A percentile compares a stretch with the other conserved stretches of the same genome.
Evolutionary conservation across 2,797 vertebrate species (phyloP).

Genomic region (Tragopan temminckii): DNA sequence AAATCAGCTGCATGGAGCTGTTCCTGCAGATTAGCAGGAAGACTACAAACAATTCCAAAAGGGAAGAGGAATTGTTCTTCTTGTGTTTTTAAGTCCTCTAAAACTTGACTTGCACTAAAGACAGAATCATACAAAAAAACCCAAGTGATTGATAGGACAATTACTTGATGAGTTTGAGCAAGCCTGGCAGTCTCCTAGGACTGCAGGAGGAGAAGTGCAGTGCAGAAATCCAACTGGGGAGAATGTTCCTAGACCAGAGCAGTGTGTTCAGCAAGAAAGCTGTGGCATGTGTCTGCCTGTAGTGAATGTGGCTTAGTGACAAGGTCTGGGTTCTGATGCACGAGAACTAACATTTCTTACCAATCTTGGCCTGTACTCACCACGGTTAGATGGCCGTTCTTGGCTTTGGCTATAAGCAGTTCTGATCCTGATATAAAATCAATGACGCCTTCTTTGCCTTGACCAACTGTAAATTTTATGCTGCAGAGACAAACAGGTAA

Average conservation of each 20-base stretch:
- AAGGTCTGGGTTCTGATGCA: neutral
- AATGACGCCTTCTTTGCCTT: conserved; percentile 94
- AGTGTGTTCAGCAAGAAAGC: fast-evolving
- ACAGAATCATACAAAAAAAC: neutral
- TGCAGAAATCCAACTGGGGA: neutral
- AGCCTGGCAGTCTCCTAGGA: neutral
- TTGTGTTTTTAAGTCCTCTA: neutral
- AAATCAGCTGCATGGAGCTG: too few species aligned
- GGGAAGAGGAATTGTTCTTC: neutral
- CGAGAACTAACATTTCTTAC: fast-evolving
- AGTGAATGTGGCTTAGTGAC: fast-evolving
- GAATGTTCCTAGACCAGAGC: neutral
- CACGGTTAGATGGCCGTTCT: conserved; percentile 97
- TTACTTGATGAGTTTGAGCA: neutral
- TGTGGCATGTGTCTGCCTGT: fast-evolving
- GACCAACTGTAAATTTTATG: conserved; percentile 91
- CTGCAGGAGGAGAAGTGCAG: neutral
- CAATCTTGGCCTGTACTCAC: conserved; percentile 82
- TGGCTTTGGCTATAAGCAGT: conserved; percentile 93
- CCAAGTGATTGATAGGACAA: neutral
- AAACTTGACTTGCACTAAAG: neutral
- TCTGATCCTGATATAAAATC: conserved; percentile 97
- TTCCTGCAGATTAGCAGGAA: neutral
- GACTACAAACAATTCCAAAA: neutral
- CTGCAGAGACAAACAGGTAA: conserved; percentile 70